phyloP scores from a whole-genome alignment of 2,888 invertebrate species.

The Morinoia aosen region DNA sequence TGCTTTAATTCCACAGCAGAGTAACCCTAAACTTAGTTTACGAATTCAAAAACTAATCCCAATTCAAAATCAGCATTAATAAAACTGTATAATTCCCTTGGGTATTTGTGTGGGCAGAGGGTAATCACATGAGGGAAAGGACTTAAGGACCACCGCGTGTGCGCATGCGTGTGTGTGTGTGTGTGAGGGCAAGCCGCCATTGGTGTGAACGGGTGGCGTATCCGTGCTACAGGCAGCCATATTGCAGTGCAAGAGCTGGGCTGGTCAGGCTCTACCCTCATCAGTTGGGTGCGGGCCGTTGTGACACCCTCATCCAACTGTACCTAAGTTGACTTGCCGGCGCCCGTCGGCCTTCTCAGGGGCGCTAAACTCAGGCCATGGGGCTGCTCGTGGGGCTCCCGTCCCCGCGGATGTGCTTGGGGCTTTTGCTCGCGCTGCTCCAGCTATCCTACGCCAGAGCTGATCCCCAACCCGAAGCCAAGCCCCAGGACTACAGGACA shows the following conservation, averaged over 20 bases:
- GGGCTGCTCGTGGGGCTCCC: slow-evolving; percentile 9
- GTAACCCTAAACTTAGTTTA: too few relatives aligned
- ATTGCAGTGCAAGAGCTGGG: neutral
- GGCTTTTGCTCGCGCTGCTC: slow-evolving; percentile 49
- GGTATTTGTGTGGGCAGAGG: slow-evolving; percentile 4
- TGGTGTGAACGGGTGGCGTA: neutral
- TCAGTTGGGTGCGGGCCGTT: slow-evolving; percentile 32
- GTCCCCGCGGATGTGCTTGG: slow-evolving; percentile 22
- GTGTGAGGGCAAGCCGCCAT: neutral
- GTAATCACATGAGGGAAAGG: neutral
- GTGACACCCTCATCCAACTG: slow-evolving; percentile 5
- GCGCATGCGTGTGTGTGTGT: neutral
- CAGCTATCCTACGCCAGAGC: slow-evolving; percentile 41
- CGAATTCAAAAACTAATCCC: neutral
- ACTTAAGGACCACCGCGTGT: neutral
- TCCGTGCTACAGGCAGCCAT: neutral
- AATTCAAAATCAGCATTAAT: neutral
- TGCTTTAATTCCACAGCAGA: too few relatives aligned
- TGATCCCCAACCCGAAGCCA: slow-evolving; percentile 62
- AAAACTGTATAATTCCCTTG: neutral
- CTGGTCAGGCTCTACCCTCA: slow-evolving; percentile 16
- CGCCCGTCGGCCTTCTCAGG: slow-evolving; percentile 25
- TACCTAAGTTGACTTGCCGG: neutral
- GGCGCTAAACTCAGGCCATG: neutral
- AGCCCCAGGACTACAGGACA: slow-evolving; percentile 58